Evolutionary conservation across 2,888 invertebrate species (phyloP).

Genomic region (Pachymerium ferrugineum): DNA sequence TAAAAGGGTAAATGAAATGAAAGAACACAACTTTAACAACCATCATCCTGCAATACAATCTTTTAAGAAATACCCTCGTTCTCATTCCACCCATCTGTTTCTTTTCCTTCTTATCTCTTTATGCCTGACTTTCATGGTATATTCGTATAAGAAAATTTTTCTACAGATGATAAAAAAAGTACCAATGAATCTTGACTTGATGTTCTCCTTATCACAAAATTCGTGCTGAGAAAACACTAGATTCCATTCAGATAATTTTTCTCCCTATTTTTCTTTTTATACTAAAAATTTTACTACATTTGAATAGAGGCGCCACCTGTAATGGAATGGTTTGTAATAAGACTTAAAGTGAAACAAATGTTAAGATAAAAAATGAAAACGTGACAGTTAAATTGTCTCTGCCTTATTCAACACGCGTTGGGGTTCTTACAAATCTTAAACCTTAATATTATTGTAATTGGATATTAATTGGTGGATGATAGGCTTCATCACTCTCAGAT

Average conservation of each 20-base stretch:
- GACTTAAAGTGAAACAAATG: not conserved
- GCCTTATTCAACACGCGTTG: no score
- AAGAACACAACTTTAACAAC: no score
- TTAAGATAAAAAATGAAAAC: not conserved
- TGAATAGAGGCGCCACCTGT: not conserved
- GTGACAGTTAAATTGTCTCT: not conserved
- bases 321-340: no score
- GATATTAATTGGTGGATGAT: no score
- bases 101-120: not conserved
- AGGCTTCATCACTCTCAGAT: no score
- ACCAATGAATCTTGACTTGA: not conserved
- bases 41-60: no score
- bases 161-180: no score
- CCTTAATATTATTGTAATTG: no score
- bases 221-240: not conserved
- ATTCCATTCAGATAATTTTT: not conserved
- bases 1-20: no score
- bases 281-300: no score
- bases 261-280: not conserved
- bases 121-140: not conserved
- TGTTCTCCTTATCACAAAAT: constrained; percentile 7
- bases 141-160: no score
- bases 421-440: no score
- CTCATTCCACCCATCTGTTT: not conserved
- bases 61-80: not conserved